phyloP scores from a whole-genome alignment of 2,113 vertebrate genomes.

The Tetraodon nigroviridis region DNA sequence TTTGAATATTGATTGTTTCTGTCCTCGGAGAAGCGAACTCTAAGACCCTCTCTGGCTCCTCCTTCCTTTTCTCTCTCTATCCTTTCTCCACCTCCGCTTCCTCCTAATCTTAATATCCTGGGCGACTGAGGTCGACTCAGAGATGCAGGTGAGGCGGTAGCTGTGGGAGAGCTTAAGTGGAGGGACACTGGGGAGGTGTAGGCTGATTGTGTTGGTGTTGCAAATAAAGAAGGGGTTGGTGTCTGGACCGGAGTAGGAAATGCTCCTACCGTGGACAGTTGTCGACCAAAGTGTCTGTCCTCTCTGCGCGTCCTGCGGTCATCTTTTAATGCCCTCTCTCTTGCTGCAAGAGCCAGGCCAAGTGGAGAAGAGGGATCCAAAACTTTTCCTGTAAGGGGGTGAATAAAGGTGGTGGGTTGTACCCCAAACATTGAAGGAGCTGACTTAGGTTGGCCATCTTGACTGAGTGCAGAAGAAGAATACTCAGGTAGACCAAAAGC shows the following conservation, averaged over 20 bases:
- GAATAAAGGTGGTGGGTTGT: constrained; percentile 79
- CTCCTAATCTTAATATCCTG: constrained; percentile 66
- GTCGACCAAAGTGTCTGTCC: constrained; percentile 73
- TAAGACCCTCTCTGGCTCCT: constrained; percentile 66
- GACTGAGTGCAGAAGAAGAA: constrained; percentile 63
- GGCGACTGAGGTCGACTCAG: constrained; percentile 74
- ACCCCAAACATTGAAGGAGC: constrained; percentile 63
- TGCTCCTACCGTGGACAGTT: constrained; percentile 69
- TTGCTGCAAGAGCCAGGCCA: constrained; percentile 83
- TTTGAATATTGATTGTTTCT: constrained; percentile 63
- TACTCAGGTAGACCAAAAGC: constrained; percentile 78
- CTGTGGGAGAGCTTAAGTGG: constrained; percentile 58
- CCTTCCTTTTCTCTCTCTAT: constrained; percentile 62
- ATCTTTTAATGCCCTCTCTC: constrained; percentile 86
- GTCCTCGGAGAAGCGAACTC: constrained; percentile 79
- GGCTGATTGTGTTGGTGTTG: constrained; percentile 58
- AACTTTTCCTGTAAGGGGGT: constrained; percentile 88
- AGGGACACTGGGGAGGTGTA: constrained; percentile 72
- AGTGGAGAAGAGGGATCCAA: constrained; percentile 85
- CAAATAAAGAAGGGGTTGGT: constrained; percentile 60
- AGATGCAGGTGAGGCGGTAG: constrained; percentile 63
- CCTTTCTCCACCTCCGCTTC: constrained; percentile 56
- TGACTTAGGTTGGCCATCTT: constrained; percentile 71
- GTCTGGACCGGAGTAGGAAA: constrained; percentile 68
- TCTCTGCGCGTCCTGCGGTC: constrained; percentile 75